phyloP scores from a whole-genome alignment of 2,113 vertebrate genomes.

The Rhea pennata region DNA sequence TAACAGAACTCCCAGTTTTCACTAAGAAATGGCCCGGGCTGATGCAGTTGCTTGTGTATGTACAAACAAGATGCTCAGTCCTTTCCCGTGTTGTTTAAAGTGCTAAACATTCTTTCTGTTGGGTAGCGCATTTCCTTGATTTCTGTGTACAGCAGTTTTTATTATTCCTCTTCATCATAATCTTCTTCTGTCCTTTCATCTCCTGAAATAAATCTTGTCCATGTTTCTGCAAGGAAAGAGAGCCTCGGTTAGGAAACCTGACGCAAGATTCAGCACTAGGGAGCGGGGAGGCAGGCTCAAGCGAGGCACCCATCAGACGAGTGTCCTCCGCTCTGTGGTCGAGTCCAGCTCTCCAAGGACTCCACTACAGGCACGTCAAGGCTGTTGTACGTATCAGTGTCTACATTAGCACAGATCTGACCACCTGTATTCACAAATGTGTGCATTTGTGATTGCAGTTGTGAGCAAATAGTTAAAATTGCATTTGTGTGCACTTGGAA shows the following conservation, averaged over 20 bases:
- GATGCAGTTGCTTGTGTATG: background rate
- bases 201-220: background rate
- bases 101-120: rapidly evolving
- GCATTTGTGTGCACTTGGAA: too few species aligned
- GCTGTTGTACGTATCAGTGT: background rate
- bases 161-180: background rate
- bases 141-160: background rate
- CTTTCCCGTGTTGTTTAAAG: background rate
- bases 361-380: rapidly evolving
- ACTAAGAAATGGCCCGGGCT: background rate
- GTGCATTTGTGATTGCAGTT: rapidly evolving
- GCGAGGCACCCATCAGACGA: background rate
- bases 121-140: rapidly evolving
- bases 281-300: background rate
- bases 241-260: background rate
- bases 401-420: rapidly evolving
- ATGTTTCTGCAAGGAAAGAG: rapidly evolving
- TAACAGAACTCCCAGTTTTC: rapidly evolving
- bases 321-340: rapidly evolving
- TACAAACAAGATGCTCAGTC: background rate
- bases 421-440: rapidly evolving
- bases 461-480: rapidly evolving
- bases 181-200: background rate
- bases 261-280: background rate
- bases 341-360: rapidly evolving